phyloP scores from a whole-genome alignment of 2,113 vertebrate species.

The Budorcas taxicolor region DNA sequence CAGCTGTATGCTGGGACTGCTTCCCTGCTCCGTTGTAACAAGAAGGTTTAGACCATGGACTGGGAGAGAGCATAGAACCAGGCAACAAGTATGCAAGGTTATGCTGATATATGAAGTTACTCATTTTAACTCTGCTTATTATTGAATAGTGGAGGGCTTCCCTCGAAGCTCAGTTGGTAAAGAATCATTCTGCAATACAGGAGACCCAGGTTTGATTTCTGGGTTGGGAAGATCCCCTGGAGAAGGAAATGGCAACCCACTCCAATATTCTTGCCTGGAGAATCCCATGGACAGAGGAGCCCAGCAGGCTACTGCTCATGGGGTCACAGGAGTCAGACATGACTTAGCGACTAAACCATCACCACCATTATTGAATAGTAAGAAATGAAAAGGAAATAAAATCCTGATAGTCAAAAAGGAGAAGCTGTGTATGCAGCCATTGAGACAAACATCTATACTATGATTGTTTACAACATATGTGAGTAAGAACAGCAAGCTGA shows the following conservation, averaged over 20 bases:
- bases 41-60: background rate
- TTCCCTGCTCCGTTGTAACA: background rate
- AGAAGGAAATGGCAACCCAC: background rate
- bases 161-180: background rate
- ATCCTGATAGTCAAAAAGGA: background rate
- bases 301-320: background rate
- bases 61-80: background rate
- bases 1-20: background rate
- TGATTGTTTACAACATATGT: background rate
- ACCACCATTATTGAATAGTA: background rate
- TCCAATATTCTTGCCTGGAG: background rate
- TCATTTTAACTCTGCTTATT: background rate
- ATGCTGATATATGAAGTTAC: background rate
- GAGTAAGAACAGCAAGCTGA: background rate
- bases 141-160: background rate
- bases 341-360: background rate
- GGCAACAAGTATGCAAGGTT: background rate
- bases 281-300: background rate
- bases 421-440: background rate
- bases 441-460: background rate
- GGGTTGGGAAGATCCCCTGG: background rate
- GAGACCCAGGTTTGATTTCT: background rate
- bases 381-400: background rate
- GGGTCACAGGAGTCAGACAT: background rate
- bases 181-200: background rate